Base-by-base conservation (phyloP, 2,113 vertebrate species). In the Sisor rabdophorus region DNA sequence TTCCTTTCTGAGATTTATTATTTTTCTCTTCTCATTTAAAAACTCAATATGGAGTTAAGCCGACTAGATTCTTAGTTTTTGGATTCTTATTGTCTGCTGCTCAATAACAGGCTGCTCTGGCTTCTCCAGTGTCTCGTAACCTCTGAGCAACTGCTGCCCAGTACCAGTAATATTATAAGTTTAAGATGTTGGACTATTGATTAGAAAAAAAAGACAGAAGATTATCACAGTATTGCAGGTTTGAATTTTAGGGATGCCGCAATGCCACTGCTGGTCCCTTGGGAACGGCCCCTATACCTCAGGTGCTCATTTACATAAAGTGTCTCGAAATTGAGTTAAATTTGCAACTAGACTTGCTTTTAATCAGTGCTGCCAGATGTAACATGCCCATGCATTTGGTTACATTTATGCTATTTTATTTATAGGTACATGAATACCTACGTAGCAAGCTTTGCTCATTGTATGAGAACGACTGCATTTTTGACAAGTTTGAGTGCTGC, bases 401-500 rank as follows among this genome's bases (percentile, higher is more conserved):
- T 16, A 11, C 9, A 5, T 50, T 30, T 50, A 10, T 36, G 22
- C n/a, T 13, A 9, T 68, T 28, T 12, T 78, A 36, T 72, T 70
- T 74, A 32, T 22, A 85, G 84, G 84, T 85, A 48, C 84, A 85
- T 9, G 84, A 85, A 71, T 83, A 85, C 78, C 81, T 83, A 20
- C 84, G 84, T 70, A 85, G 84, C 77, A 85, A 85, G 79, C 73
- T 85, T 73, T 85, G 84, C 75, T 85, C 84, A 19, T 56, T 85
- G 71, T 85, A 85, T 19, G 84, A 85, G 79, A 85, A 85, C 44
- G 84, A 85, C 77, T 85, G 84, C 77, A 85, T 85, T 77, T 85
- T 85, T 54, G 84, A 85, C 80, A 85, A 85, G 75, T 85, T 85
- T 48, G 84, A 85, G 78, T 85, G 84, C 81, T 85, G 84, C 80